A percentile compares a stretch with the other conserved stretches of the same genome.
Conservation (phyloP, 2,113 vertebrate genomes). For the Cettia cetti region DNA sequence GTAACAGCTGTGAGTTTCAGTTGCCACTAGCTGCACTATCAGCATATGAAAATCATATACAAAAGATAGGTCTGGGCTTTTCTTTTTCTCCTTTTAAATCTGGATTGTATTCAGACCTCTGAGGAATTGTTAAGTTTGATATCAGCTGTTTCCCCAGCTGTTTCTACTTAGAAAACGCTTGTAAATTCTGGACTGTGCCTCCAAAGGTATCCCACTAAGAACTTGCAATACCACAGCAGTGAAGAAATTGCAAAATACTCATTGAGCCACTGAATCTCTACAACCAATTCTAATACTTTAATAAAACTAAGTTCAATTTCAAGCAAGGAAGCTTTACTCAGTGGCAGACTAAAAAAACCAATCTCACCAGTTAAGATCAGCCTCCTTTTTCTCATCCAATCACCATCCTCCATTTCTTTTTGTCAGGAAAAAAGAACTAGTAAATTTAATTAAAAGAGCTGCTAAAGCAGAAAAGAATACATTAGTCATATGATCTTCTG, state of each 20-base stretch:
- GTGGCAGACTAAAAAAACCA: neutral
- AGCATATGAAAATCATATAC: neutral
- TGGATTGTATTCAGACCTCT: neutral
- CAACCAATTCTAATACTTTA: neutral
- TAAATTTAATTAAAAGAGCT: constrained; percentile 66
- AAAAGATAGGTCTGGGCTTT: neutral
- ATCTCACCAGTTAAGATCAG: neutral
- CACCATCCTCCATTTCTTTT: neutral
- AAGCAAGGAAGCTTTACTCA: neutral
- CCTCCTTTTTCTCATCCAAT: neutral
- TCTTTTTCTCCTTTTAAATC: neutral
- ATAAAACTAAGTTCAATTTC: neutral
- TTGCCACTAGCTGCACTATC: neutral
- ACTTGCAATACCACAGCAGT: neutral
- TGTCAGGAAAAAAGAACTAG: neutral
- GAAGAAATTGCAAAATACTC: constrained; percentile 1
- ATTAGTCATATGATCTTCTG: constrained; percentile 46
- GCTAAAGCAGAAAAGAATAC: constrained; percentile 63
- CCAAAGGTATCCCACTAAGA: neutral
- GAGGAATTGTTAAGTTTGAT: neutral
- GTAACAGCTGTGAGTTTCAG: neutral
- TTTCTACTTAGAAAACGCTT: neutral
- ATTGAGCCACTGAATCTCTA: neutral
- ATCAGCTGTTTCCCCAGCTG: neutral
- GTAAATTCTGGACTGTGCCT: neutral